phyloP scores from a whole-genome alignment of 2,797 vertebrate species.

The Melanotaenia pygmaea region DNA sequence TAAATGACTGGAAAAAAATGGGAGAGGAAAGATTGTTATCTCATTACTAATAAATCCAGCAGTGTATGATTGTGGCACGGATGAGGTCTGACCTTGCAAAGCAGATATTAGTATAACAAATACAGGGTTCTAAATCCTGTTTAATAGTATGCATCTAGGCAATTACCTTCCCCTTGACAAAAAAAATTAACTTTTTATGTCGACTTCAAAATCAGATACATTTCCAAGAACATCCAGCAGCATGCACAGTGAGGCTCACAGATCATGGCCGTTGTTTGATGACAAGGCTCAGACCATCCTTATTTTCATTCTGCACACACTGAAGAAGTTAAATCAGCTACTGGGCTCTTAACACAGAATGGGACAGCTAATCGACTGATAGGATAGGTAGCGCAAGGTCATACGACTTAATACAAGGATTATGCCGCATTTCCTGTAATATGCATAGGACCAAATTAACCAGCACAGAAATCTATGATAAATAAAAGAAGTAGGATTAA shows the following conservation, averaged over 20 bases:
- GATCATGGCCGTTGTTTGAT: background rate
- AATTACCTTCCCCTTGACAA: constrained; percentile 4
- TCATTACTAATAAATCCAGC: constrained; percentile 26
- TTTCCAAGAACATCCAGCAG: background rate
- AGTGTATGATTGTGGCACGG: constrained; percentile 25
- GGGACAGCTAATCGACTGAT: background rate
- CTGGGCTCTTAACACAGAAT: background rate
- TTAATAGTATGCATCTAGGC: constrained; percentile 19
- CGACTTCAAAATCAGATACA: constrained; percentile 21
- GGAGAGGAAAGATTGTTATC: constrained; percentile 16
- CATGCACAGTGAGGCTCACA: constrained; percentile 2
- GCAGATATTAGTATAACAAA: constrained; percentile 38
- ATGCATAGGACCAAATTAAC: no score
- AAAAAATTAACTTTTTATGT: background rate
- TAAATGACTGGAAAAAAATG: background rate
- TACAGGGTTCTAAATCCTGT: constrained; percentile 5
- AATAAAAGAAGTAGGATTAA: background rate
- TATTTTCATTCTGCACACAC: constrained; percentile 11
- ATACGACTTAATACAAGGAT: no score
- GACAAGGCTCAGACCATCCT: background rate
- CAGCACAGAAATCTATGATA: no score
- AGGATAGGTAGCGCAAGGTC: background rate
- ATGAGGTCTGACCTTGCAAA: constrained; percentile 41
- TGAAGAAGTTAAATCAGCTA: constrained; percentile 14
- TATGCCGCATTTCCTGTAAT: no score